phyloP scores from a whole-genome alignment of 2,113 vertebrate species.

The Zosterops pallidus region DNA sequence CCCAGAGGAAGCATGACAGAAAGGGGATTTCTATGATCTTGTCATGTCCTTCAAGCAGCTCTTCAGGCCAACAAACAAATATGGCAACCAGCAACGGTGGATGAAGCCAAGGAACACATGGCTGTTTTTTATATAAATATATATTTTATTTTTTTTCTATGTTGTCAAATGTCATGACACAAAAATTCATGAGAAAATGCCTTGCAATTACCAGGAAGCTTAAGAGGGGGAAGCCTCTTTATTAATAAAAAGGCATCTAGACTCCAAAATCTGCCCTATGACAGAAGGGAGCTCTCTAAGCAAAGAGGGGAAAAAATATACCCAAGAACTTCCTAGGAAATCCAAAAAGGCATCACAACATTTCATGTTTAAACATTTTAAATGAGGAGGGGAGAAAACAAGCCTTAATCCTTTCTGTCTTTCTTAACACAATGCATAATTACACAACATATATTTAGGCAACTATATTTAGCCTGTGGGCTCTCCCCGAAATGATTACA shows the following conservation, averaged over 20 bases:
- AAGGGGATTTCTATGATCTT: slow-evolving; percentile 28
- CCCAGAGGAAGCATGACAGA: not conserved
- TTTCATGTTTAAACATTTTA: not conserved
- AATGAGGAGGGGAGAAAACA: not conserved
- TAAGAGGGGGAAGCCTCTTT: not conserved
- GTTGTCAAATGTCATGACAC: slow-evolving; percentile 26
- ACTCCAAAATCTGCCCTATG: not conserved
- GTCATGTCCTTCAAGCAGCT: not conserved
- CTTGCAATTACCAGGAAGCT: slow-evolving; percentile 21
- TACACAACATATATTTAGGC: not conserved
- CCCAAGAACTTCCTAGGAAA: not conserved
- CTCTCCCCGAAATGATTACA: not conserved
- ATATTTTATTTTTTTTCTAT: not conserved
- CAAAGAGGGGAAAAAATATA: not conserved
- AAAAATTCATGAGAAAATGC: slow-evolving; percentile 55
- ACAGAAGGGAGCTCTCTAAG: not conserved
- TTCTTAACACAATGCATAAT: not conserved
- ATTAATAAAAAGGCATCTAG: not conserved
- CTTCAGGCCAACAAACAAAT: slow-evolving; percentile 8
- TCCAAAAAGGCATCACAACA: not conserved
- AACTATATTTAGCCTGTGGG: not conserved
- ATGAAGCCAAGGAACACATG: slow-evolving; percentile 25
- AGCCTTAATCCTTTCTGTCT: not conserved
- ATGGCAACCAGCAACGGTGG: not conserved
- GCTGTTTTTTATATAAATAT: not conserved